Percentiles rank a stretch among this genome's conserved stretches.
phyloP scores from a whole-genome alignment of 2,888 invertebrate genomes.

The Acronicta psi region DNA sequence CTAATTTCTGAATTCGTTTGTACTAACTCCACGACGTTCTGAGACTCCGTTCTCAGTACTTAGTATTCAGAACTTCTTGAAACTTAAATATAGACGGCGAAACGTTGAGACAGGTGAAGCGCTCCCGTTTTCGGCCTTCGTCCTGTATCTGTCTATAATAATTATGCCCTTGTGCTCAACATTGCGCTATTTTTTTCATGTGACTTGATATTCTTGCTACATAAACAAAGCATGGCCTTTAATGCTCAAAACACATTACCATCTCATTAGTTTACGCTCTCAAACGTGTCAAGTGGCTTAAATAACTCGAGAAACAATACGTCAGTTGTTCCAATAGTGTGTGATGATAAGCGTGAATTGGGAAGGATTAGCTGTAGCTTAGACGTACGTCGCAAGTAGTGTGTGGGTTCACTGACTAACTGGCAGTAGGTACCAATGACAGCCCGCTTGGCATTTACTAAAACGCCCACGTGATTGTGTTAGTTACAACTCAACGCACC shows the following conservation, averaged over 20 bases:
- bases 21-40: too few species aligned
- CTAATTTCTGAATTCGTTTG: too few species aligned
- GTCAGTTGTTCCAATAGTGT: slow-evolving; percentile 11
- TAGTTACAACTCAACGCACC: too few species aligned
- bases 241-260: slow-evolving; percentile 38
- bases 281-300: slow-evolving; percentile 18
- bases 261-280: slow-evolving; percentile 43
- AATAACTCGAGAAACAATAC: slow-evolving; percentile 21
- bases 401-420: slow-evolving; percentile 4
- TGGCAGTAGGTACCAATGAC: slow-evolving; percentile 7
- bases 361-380: slow-evolving; percentile 20
- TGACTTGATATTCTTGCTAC: slow-evolving; percentile 23
- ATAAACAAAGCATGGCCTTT: slow-evolving; percentile 38
- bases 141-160: slow-evolving; percentile 4
- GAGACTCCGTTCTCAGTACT: too few species aligned
- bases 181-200: slow-evolving; percentile 34
- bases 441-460: neutral
- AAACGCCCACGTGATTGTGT: too few species aligned
- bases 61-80: too few species aligned
- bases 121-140: neutral
- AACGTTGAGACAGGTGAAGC: slow-evolving; percentile 12
- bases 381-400: neutral
- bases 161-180: slow-evolving; percentile 17
- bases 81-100: too few species aligned
- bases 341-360: slow-evolving; percentile 21